Evolutionary conservation across 2,797 vertebrate genomes (phyloP), one percentile per base, ranked within the genome.

Genomic region (Hydrophis major): DNA sequence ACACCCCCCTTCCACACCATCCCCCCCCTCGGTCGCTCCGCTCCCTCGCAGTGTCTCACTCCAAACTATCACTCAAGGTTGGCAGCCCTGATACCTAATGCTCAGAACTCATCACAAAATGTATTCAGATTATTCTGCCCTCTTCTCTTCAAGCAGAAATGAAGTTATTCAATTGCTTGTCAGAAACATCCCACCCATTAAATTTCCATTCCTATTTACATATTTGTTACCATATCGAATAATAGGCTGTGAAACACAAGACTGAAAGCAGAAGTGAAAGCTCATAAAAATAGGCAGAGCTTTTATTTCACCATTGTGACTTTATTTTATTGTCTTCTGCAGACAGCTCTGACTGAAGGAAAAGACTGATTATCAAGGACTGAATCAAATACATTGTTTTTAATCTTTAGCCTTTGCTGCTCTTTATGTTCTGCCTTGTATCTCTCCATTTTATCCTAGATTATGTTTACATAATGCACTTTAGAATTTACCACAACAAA

Each of bases 401-500:
- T 47, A 83, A 59, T 61, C 27, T 90, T 92, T 93, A 50, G 94
- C 94, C 61, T 87, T 94, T 92, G 61, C 92, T 20, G 8, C 32
- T 88, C 32, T 78, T 66, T 37, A 59, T 92, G 42, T 56, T 37
- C 53, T 50, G 56, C 91, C 89, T 53, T 83, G 57, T 88, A 89
- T 5, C 25, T 94, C 60, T 92, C 25, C 18, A 10, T 95, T 95
- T 94, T 92, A 27, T 86, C 95, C 83, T 74, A 92, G 25, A n/a
- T 95, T 61, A n/a, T 87, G 59, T 92, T 97, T 94, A 86, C 32
- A 87, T 87, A 93, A 93, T 93, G 92, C 87, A 92, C 66, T 92
- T 96, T 93, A 94, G 93, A 94, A 95, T 94, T 93, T 91, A 53
- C n/a, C 20, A 0, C 92, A 78, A 83, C 92, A 95, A 95, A 93